Percentiles rank a stretch among this genome's conserved stretches.
Conservation (phyloP, 2,113 vertebrate genomes). For the Spea bombifrons region DNA sequence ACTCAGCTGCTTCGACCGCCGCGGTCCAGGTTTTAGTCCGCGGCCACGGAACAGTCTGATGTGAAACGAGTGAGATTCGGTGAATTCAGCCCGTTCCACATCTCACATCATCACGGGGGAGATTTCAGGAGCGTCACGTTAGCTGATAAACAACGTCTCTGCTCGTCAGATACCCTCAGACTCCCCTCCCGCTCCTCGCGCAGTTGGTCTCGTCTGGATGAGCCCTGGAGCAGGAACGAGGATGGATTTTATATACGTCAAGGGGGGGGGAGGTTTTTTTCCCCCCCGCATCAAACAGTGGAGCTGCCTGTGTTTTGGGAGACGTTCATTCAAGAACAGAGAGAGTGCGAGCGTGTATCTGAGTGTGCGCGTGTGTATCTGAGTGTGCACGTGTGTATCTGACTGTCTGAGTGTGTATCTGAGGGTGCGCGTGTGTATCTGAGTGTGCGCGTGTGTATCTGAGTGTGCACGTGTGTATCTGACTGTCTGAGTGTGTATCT, state of each 20-base stretch:
- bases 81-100: background rate
- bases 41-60: background rate
- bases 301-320: background rate
- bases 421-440: no score
- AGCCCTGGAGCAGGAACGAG: conserved; percentile 20
- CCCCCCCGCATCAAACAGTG: conserved; percentile 1
- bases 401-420: no score
- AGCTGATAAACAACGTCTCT: background rate
- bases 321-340: background rate
- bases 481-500: no score
- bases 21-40: no score
- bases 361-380: background rate
- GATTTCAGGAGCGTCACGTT: background rate
- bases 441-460: no score
- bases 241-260: conserved; percentile 35
- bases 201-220: conserved; percentile 35
- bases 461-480: no score
- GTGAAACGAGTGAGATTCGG: conserved; percentile 9
- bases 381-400: background rate
- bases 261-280: background rate
- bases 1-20: no score
- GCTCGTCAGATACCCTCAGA: background rate
- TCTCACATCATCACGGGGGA: conserved; percentile 2
- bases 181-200: conserved; percentile 6
- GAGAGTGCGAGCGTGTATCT: background rate